These are phyloP conservation scores for Odontomachus brunneus DNA, from an alignment of 1,140 invertebrate species.

Conservation along the genomic window DNA sequence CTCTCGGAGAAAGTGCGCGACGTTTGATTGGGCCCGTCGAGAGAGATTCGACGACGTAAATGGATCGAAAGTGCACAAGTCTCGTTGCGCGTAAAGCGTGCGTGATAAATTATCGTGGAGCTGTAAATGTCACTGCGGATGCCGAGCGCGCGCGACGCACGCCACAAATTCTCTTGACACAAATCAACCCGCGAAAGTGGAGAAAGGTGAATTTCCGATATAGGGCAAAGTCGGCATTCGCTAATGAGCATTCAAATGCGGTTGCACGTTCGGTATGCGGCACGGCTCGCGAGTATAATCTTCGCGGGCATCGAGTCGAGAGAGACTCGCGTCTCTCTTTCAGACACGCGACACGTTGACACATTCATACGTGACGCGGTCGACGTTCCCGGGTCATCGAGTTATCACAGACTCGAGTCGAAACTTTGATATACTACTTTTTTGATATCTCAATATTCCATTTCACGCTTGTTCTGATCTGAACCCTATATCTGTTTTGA, in stretches of 20 bases:
- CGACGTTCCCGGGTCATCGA: not conserved
- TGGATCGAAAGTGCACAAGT: conserved; percentile 6
- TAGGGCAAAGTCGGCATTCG: conserved; percentile 1
- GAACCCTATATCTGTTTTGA: no score
- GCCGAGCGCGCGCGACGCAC: not conserved
- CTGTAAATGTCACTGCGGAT: conserved; percentile 22
- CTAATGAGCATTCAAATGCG: conserved; percentile 24
- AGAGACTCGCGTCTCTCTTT: not conserved
- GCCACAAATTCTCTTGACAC: conserved; percentile 40
- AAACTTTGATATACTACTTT: no score
- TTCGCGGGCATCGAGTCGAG: not conserved
- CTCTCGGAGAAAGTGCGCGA: not conserved
- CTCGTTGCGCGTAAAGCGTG: conserved; percentile 1
- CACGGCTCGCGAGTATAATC: conserved; percentile 19
- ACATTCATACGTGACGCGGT: not conserved
- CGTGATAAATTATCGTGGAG: conserved; percentile 28
- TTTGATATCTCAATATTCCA: no score
- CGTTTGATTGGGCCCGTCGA: not conserved
- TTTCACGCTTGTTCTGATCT: no score
- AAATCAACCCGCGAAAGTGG: conserved; percentile 64
- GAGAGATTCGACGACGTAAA: conserved; percentile 10
- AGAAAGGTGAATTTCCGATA: conserved; percentile 25
- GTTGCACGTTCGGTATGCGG: conserved; percentile 1
- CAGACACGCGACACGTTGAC: not conserved
- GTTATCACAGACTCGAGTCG: no score